phyloP scores from a whole-genome alignment of 2,888 invertebrate species.

The Mongoloraphidia duomilia region DNA sequence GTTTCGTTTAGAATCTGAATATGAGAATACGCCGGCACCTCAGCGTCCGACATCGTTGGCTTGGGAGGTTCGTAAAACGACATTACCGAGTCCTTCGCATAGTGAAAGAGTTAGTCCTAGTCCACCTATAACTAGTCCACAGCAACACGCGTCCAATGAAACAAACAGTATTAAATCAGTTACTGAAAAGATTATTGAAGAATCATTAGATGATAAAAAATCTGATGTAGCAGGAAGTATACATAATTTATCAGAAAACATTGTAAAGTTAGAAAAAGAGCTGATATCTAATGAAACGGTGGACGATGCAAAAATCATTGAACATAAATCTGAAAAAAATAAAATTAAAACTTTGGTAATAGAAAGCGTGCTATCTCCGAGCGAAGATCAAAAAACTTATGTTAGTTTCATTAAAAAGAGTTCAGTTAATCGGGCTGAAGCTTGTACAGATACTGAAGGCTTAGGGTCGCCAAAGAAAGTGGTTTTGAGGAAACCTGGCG shows the following conservation, averaged over 20 bases:
- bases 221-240: too few relatives aligned
- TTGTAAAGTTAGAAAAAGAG: conserved; percentile 28
- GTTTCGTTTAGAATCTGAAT: conserved; percentile 86
- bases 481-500: conserved; percentile 18
- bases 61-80: conserved; percentile 92
- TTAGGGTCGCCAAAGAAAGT: conserved; percentile 24
- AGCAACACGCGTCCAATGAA: not conserved
- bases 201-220: too few relatives aligned
- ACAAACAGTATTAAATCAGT: not conserved
- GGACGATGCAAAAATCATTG: conserved; percentile 16
- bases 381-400: conserved; percentile 30
- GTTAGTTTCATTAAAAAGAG: conserved; percentile 25
- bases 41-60: conserved; percentile 80
- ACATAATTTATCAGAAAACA: too few relatives aligned
- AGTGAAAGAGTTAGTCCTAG: conserved; percentile 29
- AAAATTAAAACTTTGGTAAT: not conserved
- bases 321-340: conserved; percentile 17
- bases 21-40: conserved; percentile 74
- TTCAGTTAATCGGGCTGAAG: conserved; percentile 27
- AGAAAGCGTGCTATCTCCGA: conserved; percentile 24
- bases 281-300: conserved; percentile 21
- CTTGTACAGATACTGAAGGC: conserved; percentile 28
- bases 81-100: conserved; percentile 10
- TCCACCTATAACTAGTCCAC: conserved; percentile 21
- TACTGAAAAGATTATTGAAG: not conserved